phyloP scores from a whole-genome alignment of 1,140 invertebrate genomes.

The Bilobella aurantiaca region DNA sequence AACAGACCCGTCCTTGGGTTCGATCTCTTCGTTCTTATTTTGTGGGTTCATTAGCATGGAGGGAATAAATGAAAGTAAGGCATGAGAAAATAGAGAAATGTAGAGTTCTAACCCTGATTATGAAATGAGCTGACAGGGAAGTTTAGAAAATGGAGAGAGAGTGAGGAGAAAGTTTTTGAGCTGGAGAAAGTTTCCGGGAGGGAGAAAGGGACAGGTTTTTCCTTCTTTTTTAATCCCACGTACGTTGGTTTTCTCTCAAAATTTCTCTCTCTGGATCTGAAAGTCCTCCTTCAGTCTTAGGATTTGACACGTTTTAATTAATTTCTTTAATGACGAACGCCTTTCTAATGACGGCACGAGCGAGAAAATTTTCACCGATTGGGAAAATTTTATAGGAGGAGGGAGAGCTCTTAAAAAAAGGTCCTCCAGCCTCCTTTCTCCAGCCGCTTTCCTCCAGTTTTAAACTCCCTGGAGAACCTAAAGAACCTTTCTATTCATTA shows the following conservation, averaged over 20 bases:
- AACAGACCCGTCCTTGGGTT: too few species aligned
- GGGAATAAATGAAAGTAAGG: neutral
- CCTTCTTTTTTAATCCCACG: slow-evolving; percentile 31
- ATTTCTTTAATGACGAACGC: slow-evolving; percentile 35
- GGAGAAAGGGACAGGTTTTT: slow-evolving; percentile 27
- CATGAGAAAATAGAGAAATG: neutral
- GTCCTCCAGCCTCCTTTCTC: slow-evolving; percentile 9
- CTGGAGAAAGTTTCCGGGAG: neutral
- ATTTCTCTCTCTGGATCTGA: slow-evolving; percentile 26
- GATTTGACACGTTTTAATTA: slow-evolving; percentile 35
- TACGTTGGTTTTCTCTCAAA: slow-evolving; percentile 29
- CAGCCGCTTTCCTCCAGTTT: too few species aligned
- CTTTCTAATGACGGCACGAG: slow-evolving; percentile 33
- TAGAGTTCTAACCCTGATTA: slow-evolving; percentile 1
- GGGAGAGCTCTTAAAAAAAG: slow-evolving; percentile 21
- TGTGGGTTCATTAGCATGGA: too few species aligned
- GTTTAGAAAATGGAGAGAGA: slow-evolving; percentile 1
- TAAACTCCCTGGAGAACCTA: neutral
- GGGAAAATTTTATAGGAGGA: slow-evolving; percentile 26
- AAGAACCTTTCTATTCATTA: slow-evolving; percentile 32
- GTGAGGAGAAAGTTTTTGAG: slow-evolving; percentile 3
- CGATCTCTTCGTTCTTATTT: too few species aligned
- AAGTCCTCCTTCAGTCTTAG: slow-evolving; percentile 31
- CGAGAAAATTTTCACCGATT: slow-evolving; percentile 33
- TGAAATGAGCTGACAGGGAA: neutral